A percentile compares a stretch with the other conserved stretches of the same genome.
Evolutionary conservation across 2,113 vertebrate species (phyloP).

Genomic region (Okapia johnstoni): DNA sequence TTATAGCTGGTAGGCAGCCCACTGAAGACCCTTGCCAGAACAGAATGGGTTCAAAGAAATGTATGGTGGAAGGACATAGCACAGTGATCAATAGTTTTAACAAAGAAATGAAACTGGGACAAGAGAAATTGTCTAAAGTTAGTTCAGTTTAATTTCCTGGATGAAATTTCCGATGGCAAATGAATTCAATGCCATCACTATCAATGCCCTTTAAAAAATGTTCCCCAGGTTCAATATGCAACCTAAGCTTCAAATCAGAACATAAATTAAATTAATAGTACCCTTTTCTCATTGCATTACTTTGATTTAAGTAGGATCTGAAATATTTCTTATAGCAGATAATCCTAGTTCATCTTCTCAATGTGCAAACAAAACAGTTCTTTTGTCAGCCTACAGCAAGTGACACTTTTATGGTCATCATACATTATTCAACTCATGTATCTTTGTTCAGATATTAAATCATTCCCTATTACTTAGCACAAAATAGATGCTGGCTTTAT

Average conservation of each 20-base stretch:
- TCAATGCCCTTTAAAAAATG: conserved; percentile 40
- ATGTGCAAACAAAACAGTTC: conserved; percentile 29
- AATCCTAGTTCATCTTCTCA: conserved; percentile 51
- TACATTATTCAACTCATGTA: conserved; percentile 29
- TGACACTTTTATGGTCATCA: conserved; percentile 44
- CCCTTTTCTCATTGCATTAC: conserved; percentile 48
- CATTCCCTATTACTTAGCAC: conserved; percentile 19
- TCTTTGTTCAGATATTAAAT: conserved; percentile 59
- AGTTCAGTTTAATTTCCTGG: conserved; percentile 55
- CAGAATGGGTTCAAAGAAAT: conserved; percentile 33
- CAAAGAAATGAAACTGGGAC: background rate
- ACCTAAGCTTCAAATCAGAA: conserved; percentile 32
- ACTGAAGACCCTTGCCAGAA: background rate
- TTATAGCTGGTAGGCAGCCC: background rate
- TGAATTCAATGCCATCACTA: conserved; percentile 49
- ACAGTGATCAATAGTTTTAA: conserved; percentile 27
- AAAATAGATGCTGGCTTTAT: conserved; percentile 48
- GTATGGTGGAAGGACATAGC: background rate
- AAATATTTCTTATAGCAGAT: conserved; percentile 48
- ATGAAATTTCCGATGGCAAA: conserved; percentile 38
- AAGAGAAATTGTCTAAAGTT: conserved; percentile 36
- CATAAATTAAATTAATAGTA: conserved; percentile 55
- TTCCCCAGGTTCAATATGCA: conserved; percentile 49
- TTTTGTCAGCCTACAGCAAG: conserved; percentile 25
- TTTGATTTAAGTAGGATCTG: conserved; percentile 55